phyloP scores from a whole-genome alignment of 92 coral and sea anemone genomes.

The Phenganax marumi region DNA sequence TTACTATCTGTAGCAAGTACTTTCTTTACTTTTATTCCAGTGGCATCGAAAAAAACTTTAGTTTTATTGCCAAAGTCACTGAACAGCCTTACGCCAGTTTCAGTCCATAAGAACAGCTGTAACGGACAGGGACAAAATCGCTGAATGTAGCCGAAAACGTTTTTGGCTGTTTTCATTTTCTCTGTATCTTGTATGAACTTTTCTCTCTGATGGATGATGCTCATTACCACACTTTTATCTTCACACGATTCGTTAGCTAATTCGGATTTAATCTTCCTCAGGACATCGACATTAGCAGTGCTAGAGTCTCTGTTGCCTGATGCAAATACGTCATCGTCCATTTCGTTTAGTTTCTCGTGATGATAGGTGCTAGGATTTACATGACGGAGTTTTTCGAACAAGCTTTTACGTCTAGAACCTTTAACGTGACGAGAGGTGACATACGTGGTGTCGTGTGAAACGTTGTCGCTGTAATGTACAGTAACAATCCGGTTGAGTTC shows the following conservation, averaged over 20 bases:
- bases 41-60: constrained; percentile 23
- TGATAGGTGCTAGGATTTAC: constrained; percentile 9
- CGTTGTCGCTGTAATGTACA: background rate
- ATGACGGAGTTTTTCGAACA: background rate
- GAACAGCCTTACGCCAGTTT: constrained; percentile 48
- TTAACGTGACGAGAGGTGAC: constrained; percentile 24
- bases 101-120: constrained; percentile 45
- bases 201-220: constrained; percentile 22
- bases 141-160: constrained; percentile 43
- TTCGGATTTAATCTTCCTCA: constrained; percentile 33
- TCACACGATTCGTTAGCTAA: background rate
- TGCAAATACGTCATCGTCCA: constrained; percentile 15
- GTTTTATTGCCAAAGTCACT: constrained; percentile 34
- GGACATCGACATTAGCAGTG: constrained; percentile 18
- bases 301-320: constrained; percentile 42
- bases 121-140: constrained; percentile 30
- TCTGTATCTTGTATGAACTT: constrained; percentile 13
- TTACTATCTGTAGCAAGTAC: background rate
- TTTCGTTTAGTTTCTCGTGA: constrained; percentile 14
- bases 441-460: constrained; percentile 15
- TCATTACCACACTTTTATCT: constrained; percentile 17
- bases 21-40: constrained; percentile 15
- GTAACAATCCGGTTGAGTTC: constrained; percentile 7
- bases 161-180: constrained; percentile 14
- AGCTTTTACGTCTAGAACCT: background rate